Conservation (phyloP, 2,888 invertebrate genomes). For the Oscheius sp. region DNA sequence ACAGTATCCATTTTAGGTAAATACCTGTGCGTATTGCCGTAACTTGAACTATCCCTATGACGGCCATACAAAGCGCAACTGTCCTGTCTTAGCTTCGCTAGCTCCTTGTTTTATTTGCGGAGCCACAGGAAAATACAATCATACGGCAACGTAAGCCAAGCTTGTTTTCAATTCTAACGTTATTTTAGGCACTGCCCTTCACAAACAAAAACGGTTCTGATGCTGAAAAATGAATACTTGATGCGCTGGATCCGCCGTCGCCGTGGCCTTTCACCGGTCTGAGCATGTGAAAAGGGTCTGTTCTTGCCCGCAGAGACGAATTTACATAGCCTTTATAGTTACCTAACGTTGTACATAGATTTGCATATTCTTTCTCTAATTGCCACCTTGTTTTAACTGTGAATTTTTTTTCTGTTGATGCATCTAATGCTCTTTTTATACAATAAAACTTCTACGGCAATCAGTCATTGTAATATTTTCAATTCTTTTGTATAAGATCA, state of each 20-base stretch:
- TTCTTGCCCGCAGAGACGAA: no score
- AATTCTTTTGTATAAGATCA: no score
- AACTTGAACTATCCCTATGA: neutral
- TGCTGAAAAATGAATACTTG: neutral
- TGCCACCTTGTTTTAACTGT: neutral
- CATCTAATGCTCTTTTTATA: neutral
- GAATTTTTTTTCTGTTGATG: neutral
- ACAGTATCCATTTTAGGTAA: neutral
- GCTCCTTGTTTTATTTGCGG: slow-evolving; percentile 50
- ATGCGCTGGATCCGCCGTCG: slow-evolving; percentile 3
- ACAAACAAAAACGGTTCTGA: neutral
- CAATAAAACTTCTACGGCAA: no score
- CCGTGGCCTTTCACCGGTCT: neutral
- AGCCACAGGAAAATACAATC: slow-evolving; percentile 46
- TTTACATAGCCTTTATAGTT: neutral
- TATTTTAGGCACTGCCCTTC: slow-evolving; percentile 9
- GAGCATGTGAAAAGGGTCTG: neutral
- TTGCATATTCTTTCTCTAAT: neutral
- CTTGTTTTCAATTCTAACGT: neutral
- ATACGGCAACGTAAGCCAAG: slow-evolving; percentile 44
- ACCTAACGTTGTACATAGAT: neutral
- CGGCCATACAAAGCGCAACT: slow-evolving; percentile 42
- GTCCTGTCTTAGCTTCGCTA: slow-evolving; percentile 36
- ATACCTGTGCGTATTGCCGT: slow-evolving; percentile 36
- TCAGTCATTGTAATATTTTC: no score